Percentiles rank a stretch among this genome's conserved stretches.
These are phyloP conservation scores for Phycodurus eques DNA, from an alignment of 2,113 vertebrate species.

Conservation along the genomic window DNA sequence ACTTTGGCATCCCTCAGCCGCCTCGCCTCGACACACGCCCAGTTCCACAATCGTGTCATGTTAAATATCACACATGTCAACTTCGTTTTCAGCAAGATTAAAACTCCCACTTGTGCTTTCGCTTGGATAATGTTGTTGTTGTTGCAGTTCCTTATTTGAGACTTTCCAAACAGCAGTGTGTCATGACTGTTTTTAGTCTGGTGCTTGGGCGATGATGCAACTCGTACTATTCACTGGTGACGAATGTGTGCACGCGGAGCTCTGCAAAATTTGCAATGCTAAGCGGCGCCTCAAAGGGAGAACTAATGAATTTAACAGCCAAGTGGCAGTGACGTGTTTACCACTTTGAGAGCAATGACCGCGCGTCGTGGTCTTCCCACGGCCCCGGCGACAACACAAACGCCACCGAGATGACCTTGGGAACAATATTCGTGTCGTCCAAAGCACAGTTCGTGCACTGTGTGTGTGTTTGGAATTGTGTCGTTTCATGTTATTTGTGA, in stretches of 20 bases:
- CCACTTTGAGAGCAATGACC: constrained; percentile 38
- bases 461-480: background rate
- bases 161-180: background rate
- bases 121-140: background rate
- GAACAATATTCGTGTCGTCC: background rate
- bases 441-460: background rate
- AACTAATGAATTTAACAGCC: constrained; percentile 51
- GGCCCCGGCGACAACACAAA: constrained; percentile 35
- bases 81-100: background rate
- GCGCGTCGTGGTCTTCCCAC: constrained; percentile 54
- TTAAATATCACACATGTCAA: background rate
- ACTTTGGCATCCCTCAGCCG: background rate
- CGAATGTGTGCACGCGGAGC: background rate
- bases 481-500: background rate
- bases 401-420: constrained; percentile 34
- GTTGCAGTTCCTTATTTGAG: background rate
- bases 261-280: constrained; percentile 9
- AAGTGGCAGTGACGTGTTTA: constrained; percentile 40
- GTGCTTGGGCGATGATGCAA: constrained; percentile 17
- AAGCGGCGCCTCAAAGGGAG: constrained; percentile 10
- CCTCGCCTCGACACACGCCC: constrained; percentile 7
- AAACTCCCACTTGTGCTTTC: background rate
- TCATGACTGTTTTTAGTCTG: constrained; percentile 28
- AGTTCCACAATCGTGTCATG: background rate
- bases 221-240: constrained; percentile 6